Evolutionary conservation across 2,797 vertebrate genomes (phyloP), one percentile per base, ranked within the genome.

Genomic region (Sylvilagus floridanus): DNA sequence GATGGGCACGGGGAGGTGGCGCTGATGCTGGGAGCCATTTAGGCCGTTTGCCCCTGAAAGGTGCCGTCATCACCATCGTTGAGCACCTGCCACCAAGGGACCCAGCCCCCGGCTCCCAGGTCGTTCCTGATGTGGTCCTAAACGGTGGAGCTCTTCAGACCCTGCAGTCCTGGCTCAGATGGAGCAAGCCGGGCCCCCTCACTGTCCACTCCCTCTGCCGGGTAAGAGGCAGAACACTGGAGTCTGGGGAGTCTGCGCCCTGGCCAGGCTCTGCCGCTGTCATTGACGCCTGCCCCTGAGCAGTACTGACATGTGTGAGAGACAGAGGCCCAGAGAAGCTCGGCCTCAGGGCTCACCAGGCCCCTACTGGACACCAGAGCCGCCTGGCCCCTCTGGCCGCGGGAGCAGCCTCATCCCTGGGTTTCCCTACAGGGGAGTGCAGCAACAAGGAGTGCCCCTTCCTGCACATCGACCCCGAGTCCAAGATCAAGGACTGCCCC

Each of bases 371-470:
- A 50, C 22, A n/a, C 24, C 22, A 32, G 54, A 66, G 37, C 22
- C 5, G 4, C 71, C 72, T 54, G 50, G 32, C 63, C 17, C 35
- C 71, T 17, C 84, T 78, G 22, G 26, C 54, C 52, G 42, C n/a
- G 6, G n/a, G n/a, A 50, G 77, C 63, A 47, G 26, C n/a, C 0
- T 2, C 84, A 8, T 76, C 28, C 95, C 96, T 97, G 78, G 71
- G 47, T 95, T 96, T 98, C 95, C 92, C 91, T 93, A 13, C 98
- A 99, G 99, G 99, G 28, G 99, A 99, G 97, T 99, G 99, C 97
- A 99, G 99, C 98, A 99, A 99, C 98, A 99, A 99, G 98, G 99
- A 99, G 97, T 99, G 99, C 96, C 99, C 99, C 0, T 99, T 99
- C 98, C 98, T 99, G 95, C 99, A 99, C 98, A 99, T 99, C 19